Conservation (phyloP, 2,113 vertebrate genomes). For the Caretta caretta region DNA sequence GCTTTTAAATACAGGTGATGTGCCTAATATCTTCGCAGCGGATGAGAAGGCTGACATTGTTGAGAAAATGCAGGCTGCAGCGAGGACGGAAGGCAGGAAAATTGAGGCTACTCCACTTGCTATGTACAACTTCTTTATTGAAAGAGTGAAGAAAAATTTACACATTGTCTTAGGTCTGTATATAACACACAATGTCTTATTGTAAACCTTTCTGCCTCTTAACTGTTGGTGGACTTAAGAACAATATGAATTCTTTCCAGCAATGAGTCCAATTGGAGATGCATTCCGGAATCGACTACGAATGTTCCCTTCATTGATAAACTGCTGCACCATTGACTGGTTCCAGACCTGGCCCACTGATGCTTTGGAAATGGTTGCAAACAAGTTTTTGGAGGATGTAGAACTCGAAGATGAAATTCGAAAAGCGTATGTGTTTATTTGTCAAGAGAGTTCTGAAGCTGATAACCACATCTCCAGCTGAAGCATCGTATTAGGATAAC, state of each 20-base stretch:
- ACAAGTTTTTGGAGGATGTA: conserved; percentile 92
- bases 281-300: conserved; percentile 92
- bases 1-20: conserved; percentile 92
- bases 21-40: conserved; percentile 91
- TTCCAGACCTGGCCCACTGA: conserved; percentile 94
- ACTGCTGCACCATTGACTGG: conserved; percentile 97
- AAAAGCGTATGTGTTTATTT: conserved; percentile 79
- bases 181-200: background rate
- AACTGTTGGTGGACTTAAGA: background rate
- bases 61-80: conserved; percentile 89
- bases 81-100: conserved; percentile 84
- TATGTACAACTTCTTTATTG: conserved; percentile 92
- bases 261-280: conserved; percentile 95
- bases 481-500: background rate
- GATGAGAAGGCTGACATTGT: conserved; percentile 92
- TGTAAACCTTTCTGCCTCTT: background rate
- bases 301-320: conserved; percentile 96
- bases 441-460: background rate
- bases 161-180: conserved; percentile 90
- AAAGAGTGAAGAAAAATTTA: conserved; percentile 91
- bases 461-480: fast-evolving
- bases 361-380: conserved; percentile 94
- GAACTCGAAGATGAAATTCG: conserved; percentile 85
- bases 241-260: conserved; percentile 65
- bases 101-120: conserved; percentile 88